Conservation (phyloP, 2,888 invertebrate species). For the Mythimna pallens region DNA sequence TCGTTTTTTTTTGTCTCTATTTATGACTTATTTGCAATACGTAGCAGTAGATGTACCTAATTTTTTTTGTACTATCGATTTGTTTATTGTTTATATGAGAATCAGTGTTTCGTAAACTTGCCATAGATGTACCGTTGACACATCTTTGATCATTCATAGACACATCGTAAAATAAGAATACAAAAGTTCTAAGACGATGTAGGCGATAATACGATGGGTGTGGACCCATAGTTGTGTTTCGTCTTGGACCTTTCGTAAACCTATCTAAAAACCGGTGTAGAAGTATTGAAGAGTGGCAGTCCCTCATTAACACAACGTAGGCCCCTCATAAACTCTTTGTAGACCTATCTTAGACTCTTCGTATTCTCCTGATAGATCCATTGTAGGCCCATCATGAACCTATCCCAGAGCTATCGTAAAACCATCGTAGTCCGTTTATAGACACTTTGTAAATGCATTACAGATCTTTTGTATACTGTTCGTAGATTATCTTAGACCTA, state of each 20-base stretch:
- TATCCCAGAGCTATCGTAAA: background rate
- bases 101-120: background rate
- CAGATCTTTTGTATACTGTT: too few species aligned
- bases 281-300: background rate
- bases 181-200: background rate
- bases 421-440: background rate
- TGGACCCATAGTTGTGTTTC: too few species aligned
- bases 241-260: background rate
- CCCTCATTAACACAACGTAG: background rate
- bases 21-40: slow-evolving; percentile 48
- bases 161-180: background rate
- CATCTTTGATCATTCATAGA: background rate
- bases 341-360: background rate
- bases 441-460: background rate
- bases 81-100: background rate
- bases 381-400: background rate
- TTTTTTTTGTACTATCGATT: background rate
- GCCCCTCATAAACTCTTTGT: background rate
- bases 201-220: too few species aligned
- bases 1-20: slow-evolving; percentile 38
- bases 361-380: background rate
- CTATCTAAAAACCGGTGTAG: background rate
- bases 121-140: background rate
- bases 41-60: background rate
- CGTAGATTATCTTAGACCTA: too few species aligned